phyloP scores from a whole-genome alignment of 2,888 invertebrate genomes.

The Maniola hyperantus region DNA sequence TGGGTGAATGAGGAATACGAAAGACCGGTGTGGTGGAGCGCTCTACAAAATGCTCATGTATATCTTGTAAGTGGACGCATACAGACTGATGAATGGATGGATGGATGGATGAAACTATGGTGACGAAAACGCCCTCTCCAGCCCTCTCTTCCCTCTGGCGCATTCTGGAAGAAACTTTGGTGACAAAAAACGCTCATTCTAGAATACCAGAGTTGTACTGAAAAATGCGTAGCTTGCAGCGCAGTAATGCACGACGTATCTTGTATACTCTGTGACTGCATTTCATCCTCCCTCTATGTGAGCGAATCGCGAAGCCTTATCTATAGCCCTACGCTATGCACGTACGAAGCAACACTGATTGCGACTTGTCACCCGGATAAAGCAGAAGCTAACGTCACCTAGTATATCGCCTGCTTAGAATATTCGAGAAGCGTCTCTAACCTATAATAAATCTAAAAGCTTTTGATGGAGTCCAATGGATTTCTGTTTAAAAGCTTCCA shows the following conservation, averaged over 20 bases:
- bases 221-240: not conserved
- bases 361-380: constrained; percentile 37
- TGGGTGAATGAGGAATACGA: too few relatives aligned
- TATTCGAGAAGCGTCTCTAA: constrained; percentile 30
- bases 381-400: constrained; percentile 36
- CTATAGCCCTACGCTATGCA: constrained; percentile 56
- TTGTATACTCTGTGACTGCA: constrained; percentile 71
- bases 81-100: too few relatives aligned
- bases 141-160: not conserved
- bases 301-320: constrained; percentile 65
- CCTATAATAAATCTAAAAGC: constrained; percentile 55
- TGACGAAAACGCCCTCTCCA: not conserved
- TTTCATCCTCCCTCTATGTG: constrained; percentile 58
- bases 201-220: not conserved
- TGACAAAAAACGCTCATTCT: too few relatives aligned
- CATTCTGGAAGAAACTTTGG: too few relatives aligned
- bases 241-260: not conserved
- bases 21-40: too few relatives aligned
- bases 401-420: constrained; percentile 21
- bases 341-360: constrained; percentile 69
- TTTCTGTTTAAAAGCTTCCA: constrained; percentile 43
- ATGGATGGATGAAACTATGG: not conserved
- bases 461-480: constrained; percentile 45
- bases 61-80: too few relatives aligned
- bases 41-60: too few relatives aligned